Base-by-base conservation (phyloP, 2,888 invertebrate genomes). In the Nemapogon koenigi region DNA sequence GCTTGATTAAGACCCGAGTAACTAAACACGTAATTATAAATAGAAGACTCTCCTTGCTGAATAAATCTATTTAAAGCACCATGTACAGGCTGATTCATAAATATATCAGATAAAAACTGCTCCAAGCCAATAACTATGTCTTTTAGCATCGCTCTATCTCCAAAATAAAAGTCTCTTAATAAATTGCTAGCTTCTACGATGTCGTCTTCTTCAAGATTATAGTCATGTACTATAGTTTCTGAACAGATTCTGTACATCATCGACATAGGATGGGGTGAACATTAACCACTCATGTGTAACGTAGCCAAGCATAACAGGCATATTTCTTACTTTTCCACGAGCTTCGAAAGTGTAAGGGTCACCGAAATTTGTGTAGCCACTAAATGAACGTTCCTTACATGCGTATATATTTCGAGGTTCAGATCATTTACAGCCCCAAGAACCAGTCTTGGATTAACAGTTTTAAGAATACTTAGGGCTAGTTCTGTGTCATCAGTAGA, bases 371-470 rank as follows among this genome's bases (percentile, higher is more conserved):
- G 28, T 61, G 59, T 6, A 76, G 50, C 70, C 63, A 47, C 71
- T 71, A 22, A 68, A 73, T 3, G 70, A 69, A 42, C 53, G 61
- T 50, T 78, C 78, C 40, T 52, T 66, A 39, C 76, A 78, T 3
- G 76, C 71, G 37, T n/a, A n/a, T 57, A 59, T 10, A 76, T 47
- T 36, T 54, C 45, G 29, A 75, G 49, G 16, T 57, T 49, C 33
- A 71, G 44, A 39, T 64, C 62, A 13, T 43, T 44, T 32, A 64
- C 58, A 16, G 75, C 72, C 3, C 48, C 62, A 16, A 62, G 57
- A 1, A 78, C 68, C 40, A 71, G 46, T 26, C 59, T 47, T 30
- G 61, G 62, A 10, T 69, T 55, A 15, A 59, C 48, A 15, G 44
- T 48, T 22, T 49, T 42, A 2, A 78, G 55, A 41, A 70, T 73